A percentile compares a stretch with the other conserved stretches of the same genome.
phyloP scores from a whole-genome alignment of 2,797 vertebrate genomes.

The Centropyge bicolor region DNA sequence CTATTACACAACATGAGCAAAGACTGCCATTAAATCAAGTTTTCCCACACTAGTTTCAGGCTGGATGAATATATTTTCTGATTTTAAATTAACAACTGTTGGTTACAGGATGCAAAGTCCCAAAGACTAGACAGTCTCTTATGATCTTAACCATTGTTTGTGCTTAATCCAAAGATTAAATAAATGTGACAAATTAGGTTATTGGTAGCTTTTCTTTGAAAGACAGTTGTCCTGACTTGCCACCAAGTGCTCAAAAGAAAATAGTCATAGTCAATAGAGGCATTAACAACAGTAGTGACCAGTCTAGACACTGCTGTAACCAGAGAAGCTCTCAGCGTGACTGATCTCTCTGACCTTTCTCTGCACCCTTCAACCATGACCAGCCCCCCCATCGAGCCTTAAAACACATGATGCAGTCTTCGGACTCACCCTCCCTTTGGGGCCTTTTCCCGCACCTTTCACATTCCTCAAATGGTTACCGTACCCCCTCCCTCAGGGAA shows the following conservation, averaged over 20 bases:
- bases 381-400: slow-evolving; percentile 11
- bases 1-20: not conserved
- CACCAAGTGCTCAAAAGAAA: not conserved
- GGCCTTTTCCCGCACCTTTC: slow-evolving; percentile 56
- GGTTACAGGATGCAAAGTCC: not conserved
- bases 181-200: not conserved
- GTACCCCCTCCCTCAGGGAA: slow-evolving; percentile 4
- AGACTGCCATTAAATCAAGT: not conserved
- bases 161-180: not conserved
- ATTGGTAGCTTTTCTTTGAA: not conserved
- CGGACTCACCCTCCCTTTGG: slow-evolving; percentile 41
- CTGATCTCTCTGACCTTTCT: slow-evolving; percentile 49
- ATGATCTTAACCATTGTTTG: not conserved
- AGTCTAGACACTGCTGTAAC: slow-evolving; percentile 45
- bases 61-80: not conserved
- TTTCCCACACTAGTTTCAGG: not conserved
- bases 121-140: not conserved
- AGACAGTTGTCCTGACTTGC: not conserved
- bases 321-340: slow-evolving; percentile 34
- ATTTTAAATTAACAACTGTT: not conserved
- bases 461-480: slow-evolving; percentile 64
- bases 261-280: not conserved
- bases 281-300: slow-evolving; percentile 4
- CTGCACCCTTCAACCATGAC: slow-evolving; percentile 31
- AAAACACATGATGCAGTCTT: slow-evolving; percentile 24